Percentiles rank a stretch among this genome's conserved stretches.
These are phyloP conservation scores for Ictalurus punctatus DNA, from an alignment of 2,113 vertebrate genomes.

Conservation along the genomic window DNA sequence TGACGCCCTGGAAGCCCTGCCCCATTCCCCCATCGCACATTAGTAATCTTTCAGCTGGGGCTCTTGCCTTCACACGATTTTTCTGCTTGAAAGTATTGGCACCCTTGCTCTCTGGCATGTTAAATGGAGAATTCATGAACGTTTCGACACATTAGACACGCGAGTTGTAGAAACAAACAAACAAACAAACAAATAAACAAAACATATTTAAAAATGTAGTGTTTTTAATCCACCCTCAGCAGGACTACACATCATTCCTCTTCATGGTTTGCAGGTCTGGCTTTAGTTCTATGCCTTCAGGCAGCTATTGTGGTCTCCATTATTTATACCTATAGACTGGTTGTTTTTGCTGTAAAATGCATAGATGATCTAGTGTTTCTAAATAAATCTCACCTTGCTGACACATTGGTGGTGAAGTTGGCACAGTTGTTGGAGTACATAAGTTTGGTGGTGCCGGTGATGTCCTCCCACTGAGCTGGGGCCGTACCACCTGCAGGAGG, in stretches of 20 bases:
- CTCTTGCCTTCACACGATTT: not conserved
- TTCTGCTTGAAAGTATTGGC: not conserved
- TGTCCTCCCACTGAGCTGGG: conserved; percentile 97
- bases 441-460: conserved; percentile 96
- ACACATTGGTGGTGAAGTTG: conserved; percentile 97
- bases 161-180: not conserved
- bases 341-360: not conserved
- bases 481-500: conserved; percentile 85
- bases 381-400: conserved; percentile 83
- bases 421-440: conserved; percentile 91
- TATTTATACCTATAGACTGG: not conserved
- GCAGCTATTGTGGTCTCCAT: not conserved
- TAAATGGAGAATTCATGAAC: not conserved
- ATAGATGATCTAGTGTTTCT: not conserved
- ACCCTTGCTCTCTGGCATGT: not conserved
- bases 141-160: not conserved
- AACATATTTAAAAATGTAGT: not conserved
- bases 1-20: not conserved
- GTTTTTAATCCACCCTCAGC: not conserved
- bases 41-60: not conserved
- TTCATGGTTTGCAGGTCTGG: not conserved
- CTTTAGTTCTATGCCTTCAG: not conserved
- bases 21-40: not conserved
- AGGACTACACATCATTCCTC: not conserved
- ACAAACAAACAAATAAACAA: not conserved